Evolutionary conservation across 2,888 invertebrate species (phyloP).

Genomic region (Amphimallon solstitiale): DNA sequence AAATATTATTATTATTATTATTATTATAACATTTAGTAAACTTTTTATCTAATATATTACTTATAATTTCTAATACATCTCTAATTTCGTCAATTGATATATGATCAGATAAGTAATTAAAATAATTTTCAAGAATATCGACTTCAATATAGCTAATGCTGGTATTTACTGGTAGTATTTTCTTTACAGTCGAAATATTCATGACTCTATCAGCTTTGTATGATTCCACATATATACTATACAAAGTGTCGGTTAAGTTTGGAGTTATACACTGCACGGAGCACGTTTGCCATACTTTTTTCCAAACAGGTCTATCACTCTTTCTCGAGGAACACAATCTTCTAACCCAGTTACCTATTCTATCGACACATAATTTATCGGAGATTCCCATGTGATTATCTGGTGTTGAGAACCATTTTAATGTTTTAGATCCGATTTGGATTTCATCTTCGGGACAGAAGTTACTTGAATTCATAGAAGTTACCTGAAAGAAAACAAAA

Average conservation of each 20-base stretch:
- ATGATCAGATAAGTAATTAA: not conserved
- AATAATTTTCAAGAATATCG: not conserved
- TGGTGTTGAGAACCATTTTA: slow-evolving; percentile 6
- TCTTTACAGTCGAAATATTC: not conserved
- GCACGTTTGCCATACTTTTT: not conserved
- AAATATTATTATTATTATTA: not conserved
- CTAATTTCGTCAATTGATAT: not conserved
- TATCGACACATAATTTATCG: not conserved
- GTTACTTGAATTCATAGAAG: not conserved
- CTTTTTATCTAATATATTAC: not conserved
- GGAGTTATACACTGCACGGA: not conserved
- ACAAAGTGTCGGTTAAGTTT: not conserved
- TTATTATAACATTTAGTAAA: not conserved
- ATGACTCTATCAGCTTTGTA: not conserved
- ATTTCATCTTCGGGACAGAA: not conserved
- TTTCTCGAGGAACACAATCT: not conserved
- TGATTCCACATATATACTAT: not conserved
- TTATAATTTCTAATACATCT: not conserved
- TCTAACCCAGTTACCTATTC: not conserved
- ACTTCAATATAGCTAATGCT: not conserved
- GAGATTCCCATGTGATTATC: not conserved
- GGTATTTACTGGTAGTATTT: not conserved
- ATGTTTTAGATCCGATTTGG: not conserved
- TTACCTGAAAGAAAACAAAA: not conserved
- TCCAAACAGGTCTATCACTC: not conserved